Percentiles rank a stretch among this genome's conserved stretches.
Conservation (phyloP, 2,888 invertebrate species). For the Netelia virgata region DNA sequence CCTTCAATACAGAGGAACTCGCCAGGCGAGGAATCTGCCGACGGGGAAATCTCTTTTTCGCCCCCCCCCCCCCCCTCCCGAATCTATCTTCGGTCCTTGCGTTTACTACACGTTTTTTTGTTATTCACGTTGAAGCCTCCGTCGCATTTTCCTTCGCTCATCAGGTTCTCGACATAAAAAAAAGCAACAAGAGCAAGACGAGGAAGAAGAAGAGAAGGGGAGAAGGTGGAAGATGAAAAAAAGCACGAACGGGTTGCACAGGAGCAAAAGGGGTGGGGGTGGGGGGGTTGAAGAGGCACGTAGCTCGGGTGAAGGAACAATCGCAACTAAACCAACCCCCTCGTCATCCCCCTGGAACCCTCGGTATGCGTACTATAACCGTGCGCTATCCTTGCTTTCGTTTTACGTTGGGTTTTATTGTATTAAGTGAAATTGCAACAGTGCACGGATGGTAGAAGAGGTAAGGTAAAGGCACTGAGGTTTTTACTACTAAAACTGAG, state of each 20-base stretch:
- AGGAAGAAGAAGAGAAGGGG: conserved; percentile 5
- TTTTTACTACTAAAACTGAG: conserved; percentile 66
- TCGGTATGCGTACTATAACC: conserved; percentile 28
- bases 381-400: conserved; percentile 54
- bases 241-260: conserved; percentile 44
- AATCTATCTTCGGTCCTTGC: conserved; percentile 49
- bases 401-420: conserved; percentile 80
- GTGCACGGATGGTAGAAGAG: conserved; percentile 63
- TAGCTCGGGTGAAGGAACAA: conserved; percentile 54
- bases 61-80: conserved; percentile 22
- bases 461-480: conserved; percentile 74
- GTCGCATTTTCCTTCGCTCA: conserved; percentile 64
- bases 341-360: neutral
- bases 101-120: conserved; percentile 50
- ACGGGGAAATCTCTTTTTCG: conserved; percentile 50
- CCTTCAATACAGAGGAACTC: conserved; percentile 41
- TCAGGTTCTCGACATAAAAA: conserved; percentile 60
- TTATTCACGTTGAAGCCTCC: conserved; percentile 59
- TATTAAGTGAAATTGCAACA: conserved; percentile 83
- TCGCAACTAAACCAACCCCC: conserved; percentile 55
- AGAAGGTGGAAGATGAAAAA: neutral
- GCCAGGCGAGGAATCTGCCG: conserved; percentile 57
- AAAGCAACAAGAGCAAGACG: conserved; percentile 15
- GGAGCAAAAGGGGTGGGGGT: conserved; percentile 54
- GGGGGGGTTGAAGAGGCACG: conserved; percentile 32